Evolutionary conservation across 1,140 invertebrate genomes (phyloP).

Genomic region (Anoplophora glabripennis): DNA sequence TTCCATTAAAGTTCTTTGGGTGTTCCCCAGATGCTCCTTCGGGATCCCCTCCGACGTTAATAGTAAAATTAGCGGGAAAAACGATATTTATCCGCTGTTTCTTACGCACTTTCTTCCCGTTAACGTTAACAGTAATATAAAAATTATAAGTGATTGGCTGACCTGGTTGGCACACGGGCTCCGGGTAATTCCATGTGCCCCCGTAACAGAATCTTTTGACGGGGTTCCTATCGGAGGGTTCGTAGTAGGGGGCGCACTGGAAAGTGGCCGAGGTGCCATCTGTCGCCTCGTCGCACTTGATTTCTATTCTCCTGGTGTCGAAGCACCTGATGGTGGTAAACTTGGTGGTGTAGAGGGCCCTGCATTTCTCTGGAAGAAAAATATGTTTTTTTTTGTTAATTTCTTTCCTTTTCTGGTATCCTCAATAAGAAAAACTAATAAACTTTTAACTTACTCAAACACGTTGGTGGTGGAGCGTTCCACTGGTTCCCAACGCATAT

Average conservation of each 20-base stretch:
- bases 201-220: constrained; percentile 1
- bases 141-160: constrained; percentile 7
- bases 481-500: constrained; percentile 20
- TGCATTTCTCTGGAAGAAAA: constrained; percentile 21
- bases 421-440: too few species aligned
- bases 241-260: constrained; percentile 30
- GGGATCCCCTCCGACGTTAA: too few species aligned
- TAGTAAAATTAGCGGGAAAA: too few species aligned
- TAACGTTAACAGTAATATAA: too few species aligned
- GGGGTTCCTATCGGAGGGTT: constrained; percentile 9
- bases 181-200: constrained; percentile 23
- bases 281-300: constrained; percentile 27
- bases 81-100: too few species aligned
- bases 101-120: too few species aligned
- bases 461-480: constrained; percentile 13
- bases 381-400: too few species aligned
- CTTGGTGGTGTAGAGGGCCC: constrained; percentile 4
- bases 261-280: constrained; percentile 22
- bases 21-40: too few species aligned
- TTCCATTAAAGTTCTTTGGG: too few species aligned
- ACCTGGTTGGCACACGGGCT: constrained; percentile 28
- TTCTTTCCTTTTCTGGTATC: too few species aligned
- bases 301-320: constrained; percentile 7
- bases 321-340: constrained; percentile 19
- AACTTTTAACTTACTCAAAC: constrained; percentile 28